A percentile compares a stretch with the other conserved stretches of the same genome.
Conservation (phyloP, 2,888 invertebrate genomes). For the Nephrotoma flavescens region DNA sequence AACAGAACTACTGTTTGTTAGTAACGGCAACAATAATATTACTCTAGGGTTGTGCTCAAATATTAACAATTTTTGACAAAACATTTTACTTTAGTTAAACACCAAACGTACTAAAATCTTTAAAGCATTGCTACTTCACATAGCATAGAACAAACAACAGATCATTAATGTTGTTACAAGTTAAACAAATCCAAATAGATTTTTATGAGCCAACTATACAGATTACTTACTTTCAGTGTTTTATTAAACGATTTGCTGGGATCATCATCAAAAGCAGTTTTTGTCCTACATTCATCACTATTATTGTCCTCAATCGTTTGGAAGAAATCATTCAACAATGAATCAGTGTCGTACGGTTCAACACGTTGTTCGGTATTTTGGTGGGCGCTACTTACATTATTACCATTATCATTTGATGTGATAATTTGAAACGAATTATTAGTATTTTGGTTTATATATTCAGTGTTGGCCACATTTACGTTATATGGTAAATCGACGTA, state of each 20-base stretch:
- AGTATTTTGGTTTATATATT: neutral
- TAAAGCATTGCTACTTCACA: neutral
- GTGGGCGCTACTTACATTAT: neutral
- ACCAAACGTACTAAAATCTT: too few species aligned
- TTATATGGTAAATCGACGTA: constrained; percentile 26
- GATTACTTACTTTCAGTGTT: constrained; percentile 2
- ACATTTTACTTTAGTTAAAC: too few species aligned
- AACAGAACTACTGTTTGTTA: too few species aligned
- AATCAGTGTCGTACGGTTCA: constrained; percentile 23
- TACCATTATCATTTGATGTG: neutral
- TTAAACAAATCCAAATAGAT: neutral
- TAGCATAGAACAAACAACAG: neutral
- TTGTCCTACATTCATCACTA: neutral
- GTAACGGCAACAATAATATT: too few species aligned
- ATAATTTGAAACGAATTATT: neutral
- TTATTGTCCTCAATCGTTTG: constrained; percentile 22
- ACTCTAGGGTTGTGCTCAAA: too few species aligned
- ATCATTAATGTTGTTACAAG: neutral
- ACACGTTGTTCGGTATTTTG: neutral
- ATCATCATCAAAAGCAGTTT: neutral
- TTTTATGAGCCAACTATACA: neutral
- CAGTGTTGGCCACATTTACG: neutral
- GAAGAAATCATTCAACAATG: constrained; percentile 28
- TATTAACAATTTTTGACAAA: too few species aligned
- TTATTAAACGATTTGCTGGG: neutral